phyloP scores from a whole-genome alignment of 2,113 vertebrate genomes.

The Paramormyrops kingsleyae region DNA sequence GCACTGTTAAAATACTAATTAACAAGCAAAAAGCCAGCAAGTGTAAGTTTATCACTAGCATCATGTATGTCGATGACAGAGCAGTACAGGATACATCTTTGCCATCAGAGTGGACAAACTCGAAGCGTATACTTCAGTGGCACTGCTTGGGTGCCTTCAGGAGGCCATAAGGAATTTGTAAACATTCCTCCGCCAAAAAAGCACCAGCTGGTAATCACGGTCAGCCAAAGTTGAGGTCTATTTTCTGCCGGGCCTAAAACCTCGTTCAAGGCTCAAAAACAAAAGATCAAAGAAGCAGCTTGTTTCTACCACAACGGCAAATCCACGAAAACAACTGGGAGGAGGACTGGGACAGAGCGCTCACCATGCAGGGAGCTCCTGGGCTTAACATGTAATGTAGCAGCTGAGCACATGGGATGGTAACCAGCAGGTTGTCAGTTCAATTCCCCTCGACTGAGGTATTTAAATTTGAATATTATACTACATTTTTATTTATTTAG shows the following conservation, averaged over 20 bases:
- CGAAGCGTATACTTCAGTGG: neutral
- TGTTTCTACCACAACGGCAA: neutral
- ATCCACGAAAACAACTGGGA: neutral
- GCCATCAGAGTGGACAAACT: neutral
- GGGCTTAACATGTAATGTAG: neutral
- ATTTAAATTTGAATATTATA: neutral
- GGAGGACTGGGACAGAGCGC: neutral
- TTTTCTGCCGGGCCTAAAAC: neutral
- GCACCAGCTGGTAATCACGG: neutral
- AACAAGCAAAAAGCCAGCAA: neutral
- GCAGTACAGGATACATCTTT: neutral
- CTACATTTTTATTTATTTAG: neutral
- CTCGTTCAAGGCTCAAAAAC: neutral
- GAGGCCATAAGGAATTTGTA: neutral
- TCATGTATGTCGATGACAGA: neutral
- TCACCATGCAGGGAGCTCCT: neutral
- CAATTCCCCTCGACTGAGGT: neutral
- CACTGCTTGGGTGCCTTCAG: neutral
- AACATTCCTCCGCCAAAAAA: neutral
- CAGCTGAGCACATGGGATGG: neutral
- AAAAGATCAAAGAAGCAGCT: neutral
- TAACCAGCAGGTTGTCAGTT: neutral
- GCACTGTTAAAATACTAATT: neutral
- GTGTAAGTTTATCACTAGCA: neutral
- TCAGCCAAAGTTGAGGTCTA: neutral